Conservation (phyloP, 2,113 vertebrate species). For the Toxotes chatareus region DNA sequence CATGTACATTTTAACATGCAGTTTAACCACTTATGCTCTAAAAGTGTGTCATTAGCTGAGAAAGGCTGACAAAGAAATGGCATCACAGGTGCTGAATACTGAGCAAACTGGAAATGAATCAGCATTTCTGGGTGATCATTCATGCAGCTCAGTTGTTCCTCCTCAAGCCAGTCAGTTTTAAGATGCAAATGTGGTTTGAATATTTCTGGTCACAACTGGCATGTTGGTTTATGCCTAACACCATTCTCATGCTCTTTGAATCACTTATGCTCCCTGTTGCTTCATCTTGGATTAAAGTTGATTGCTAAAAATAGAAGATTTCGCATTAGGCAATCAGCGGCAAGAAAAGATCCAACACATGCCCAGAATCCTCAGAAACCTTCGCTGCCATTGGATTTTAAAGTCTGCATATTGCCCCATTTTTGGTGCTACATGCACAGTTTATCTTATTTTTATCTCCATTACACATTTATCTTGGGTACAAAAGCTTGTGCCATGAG, state of each 20-base stretch:
- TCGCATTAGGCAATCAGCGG: neutral
- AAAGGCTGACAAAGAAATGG: neutral
- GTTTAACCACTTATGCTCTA: neutral
- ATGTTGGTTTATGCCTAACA: too few relatives aligned
- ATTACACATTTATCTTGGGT: neutral
- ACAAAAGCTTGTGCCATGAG: neutral
- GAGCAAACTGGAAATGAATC: slow-evolving; percentile 18
- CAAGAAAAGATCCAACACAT: neutral
- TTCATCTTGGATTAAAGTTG: neutral
- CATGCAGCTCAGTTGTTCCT: neutral
- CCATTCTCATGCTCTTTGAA: neutral
- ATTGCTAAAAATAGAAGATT: neutral
- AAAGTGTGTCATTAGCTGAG: neutral
- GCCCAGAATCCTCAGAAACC: neutral
- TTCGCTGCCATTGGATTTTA: neutral
- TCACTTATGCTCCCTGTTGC: too few relatives aligned
- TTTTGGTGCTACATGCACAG: neutral
- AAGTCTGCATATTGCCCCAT: neutral
- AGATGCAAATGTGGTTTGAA: neutral
- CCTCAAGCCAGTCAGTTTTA: too few relatives aligned
- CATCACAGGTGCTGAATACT: neutral
- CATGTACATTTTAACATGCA: neutral
- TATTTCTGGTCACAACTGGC: too few relatives aligned
- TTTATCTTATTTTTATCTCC: neutral
- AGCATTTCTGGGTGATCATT: neutral